These are phyloP conservation scores for Parasteatoda lunata DNA, from an alignment of 2,888 invertebrate species.

Conservation along the genomic window DNA sequence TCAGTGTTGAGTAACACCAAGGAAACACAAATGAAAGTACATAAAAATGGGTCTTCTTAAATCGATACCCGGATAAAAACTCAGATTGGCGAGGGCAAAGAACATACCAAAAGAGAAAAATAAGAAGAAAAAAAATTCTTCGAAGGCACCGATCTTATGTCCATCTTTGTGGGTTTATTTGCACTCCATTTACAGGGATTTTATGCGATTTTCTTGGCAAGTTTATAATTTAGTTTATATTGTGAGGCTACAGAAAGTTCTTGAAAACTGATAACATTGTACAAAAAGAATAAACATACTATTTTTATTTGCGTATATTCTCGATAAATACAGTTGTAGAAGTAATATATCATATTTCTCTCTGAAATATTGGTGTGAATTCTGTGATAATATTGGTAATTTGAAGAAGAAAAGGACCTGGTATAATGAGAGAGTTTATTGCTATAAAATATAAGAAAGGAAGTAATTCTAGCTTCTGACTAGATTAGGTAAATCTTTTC, in stretches of 20 bases:
- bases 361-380: no score
- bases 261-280: neutral
- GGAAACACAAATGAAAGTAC: conserved; percentile 23
- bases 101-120: conserved; percentile 3
- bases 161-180: conserved; percentile 39
- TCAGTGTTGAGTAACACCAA: conserved; percentile 14
- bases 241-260: neutral
- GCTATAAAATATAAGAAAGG: no score
- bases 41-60: conserved; percentile 13
- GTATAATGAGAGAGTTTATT: no score
- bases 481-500: no score
- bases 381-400: no score
- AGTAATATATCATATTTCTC: no score
- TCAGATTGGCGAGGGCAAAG: conserved; percentile 20
- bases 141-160: conserved; percentile 24
- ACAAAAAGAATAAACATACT: neutral
- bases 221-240: conserved; percentile 39
- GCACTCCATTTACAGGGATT: conserved; percentile 36
- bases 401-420: no score
- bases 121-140: conserved; percentile 3
- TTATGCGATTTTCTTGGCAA: neutral
- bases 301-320: conserved; percentile 28
- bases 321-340: neutral
- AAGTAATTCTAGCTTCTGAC: no score
- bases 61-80: conserved; percentile 28